Evolutionary conservation across 2,113 vertebrate genomes (phyloP), one percentile per base, ranked within the genome.

Genomic region (Argyrosomus japonicus): DNA sequence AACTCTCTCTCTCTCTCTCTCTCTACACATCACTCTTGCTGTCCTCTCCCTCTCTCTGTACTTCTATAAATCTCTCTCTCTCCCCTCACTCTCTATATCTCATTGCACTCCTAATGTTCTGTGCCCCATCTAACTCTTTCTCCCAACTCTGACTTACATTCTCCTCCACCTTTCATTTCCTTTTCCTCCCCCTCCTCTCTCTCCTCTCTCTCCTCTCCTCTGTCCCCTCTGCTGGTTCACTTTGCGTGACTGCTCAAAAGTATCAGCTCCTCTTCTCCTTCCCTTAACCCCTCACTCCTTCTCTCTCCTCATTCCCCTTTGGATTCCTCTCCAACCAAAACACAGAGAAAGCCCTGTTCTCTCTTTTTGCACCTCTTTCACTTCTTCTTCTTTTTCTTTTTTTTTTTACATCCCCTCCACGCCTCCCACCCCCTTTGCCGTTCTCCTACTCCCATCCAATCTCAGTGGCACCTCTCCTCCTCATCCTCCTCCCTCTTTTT

Each of bases 51-150:
- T 88, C 92, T 79, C 70, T 91, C 89, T 85, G 75, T 58, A 85
- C 85, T 85, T 91, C 91, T 85, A 93, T 95, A 94, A 93, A 93
- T 95, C 91, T 91, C 87, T 75, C 79, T 48, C 87, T 45, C 81
- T 68, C 79, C 68, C 79, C 86, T 29, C 85, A 51, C 85, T 88
- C 81, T 88, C 79, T 88, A 88, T 89, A 87, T 94, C 91, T 93
- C 93, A 93, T 94, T 94, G 93, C 90, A 84, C 91, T 90, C 81
- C 83, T 94, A 93, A 93, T 93, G 91, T 91, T 93, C 90, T 92
- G 88, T 90, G 89, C 87, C 90, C 89, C 91, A 80, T 90, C 91
- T 68, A 91, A 91, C 79, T 87, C 85, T 84, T 86, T 87, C 85
- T 85, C 72, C 68, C 71, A 79, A 76, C 78, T 69, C 82, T 62